These are phyloP conservation scores for Lophochroa leadbeateri DNA, from an alignment of 2,113 vertebrate species.

Conservation along the genomic window DNA sequence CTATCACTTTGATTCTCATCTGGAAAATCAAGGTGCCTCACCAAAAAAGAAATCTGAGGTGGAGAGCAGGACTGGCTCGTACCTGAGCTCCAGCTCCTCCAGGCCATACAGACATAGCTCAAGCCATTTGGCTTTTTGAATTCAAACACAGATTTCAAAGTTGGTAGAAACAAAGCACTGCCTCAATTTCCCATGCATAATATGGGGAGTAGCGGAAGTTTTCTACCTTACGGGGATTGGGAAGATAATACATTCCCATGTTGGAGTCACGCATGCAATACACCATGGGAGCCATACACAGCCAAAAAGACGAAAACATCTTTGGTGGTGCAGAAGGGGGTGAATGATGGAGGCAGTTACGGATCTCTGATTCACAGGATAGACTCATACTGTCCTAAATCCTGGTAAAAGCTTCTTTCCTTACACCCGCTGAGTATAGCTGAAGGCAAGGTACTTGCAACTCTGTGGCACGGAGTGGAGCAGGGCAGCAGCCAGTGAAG, in stretches of 20 bases:
- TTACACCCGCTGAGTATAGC: background rate
- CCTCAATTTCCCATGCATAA: background rate
- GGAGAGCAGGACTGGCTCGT: background rate
- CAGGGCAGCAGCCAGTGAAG: background rate
- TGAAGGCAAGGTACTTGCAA: background rate
- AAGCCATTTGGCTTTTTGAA: background rate
- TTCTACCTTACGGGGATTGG: background rate
- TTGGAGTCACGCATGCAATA: background rate
- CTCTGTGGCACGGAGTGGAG: background rate
- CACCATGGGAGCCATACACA: background rate
- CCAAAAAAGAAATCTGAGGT: background rate
- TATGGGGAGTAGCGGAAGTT: background rate
- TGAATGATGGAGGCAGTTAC: background rate
- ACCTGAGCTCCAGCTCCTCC: background rate
- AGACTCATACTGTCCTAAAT: background rate
- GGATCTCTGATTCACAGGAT: background rate
- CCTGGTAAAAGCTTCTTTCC: background rate
- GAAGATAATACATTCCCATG: background rate
- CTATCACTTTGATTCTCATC: background rate
- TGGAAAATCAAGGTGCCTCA: background rate
- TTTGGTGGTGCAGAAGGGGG: background rate
- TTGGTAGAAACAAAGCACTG: background rate
- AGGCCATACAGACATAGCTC: background rate
- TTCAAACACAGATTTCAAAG: conserved; percentile 12
- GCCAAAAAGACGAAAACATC: background rate